Conservation (phyloP, 2,797 vertebrate genomes). For the Galaxias olidus region DNA sequence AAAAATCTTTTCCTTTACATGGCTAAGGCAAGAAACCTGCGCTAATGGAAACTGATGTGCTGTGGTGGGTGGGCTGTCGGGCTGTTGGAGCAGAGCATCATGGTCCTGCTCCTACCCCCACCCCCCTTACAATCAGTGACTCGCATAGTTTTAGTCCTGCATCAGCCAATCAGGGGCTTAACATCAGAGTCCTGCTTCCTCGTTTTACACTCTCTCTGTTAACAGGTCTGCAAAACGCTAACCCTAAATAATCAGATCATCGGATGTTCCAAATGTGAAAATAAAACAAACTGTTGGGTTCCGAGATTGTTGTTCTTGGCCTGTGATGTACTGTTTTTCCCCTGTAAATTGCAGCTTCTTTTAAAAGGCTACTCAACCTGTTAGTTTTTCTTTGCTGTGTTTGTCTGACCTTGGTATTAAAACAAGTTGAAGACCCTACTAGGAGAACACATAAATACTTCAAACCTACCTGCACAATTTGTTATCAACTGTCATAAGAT, state of each 20-base stretch:
- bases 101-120: conserved; percentile 1
- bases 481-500: no score
- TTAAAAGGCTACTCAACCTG: no score
- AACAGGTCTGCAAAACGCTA: conserved; percentile 1
- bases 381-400: background rate
- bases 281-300: no score
- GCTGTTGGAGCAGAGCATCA: conserved; percentile 4
- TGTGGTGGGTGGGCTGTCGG: background rate
- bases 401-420: no score
- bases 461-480: no score
- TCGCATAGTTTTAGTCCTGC: conserved; percentile 40
- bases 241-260: background rate
- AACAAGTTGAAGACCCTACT: no score
- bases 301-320: no score
- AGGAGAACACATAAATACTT: no score
- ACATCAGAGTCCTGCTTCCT: conserved; percentile 14
- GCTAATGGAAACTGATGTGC: conserved; percentile 22
- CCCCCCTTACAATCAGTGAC: conserved; percentile 32
- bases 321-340: no score
- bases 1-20: background rate
- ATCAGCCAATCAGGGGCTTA: conserved; percentile 25
- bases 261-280: background rate
- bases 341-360: no score
- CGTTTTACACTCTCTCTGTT: background rate
- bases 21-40: background rate